Conservation (phyloP, 2,888 invertebrate genomes). For the Poecilus cupreus region DNA sequence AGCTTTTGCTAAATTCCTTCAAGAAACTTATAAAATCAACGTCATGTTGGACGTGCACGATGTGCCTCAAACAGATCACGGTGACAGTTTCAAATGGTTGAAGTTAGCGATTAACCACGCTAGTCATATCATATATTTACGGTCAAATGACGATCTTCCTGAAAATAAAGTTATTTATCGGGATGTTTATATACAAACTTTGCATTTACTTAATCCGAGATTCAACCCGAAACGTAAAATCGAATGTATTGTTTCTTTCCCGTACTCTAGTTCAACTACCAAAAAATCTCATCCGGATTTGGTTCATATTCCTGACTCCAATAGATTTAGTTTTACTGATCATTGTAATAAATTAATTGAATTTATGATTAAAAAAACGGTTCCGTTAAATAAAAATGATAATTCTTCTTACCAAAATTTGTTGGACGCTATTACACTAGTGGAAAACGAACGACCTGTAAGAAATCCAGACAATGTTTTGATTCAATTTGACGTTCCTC, state of each 20-base stretch:
- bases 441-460: not conserved
- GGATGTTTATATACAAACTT: slow-evolving; percentile 5
- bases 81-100: slow-evolving; percentile 31
- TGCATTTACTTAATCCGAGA: not conserved
- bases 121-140: slow-evolving; percentile 40
- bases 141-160: not conserved
- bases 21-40: not conserved
- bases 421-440: not conserved
- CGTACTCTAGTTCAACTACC: slow-evolving; percentile 2
- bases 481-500: not conserved
- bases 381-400: not conserved
- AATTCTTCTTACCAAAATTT: not conserved
- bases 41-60: slow-evolving; percentile 27
- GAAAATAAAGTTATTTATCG: not conserved
- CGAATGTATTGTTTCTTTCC: slow-evolving; percentile 10
- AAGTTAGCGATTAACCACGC: slow-evolving; percentile 7
- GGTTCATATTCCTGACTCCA: not conserved
- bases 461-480: not conserved
- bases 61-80: not conserved
- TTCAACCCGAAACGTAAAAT: not conserved
- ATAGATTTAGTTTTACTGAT: not conserved
- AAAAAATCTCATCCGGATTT: not conserved
- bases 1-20: slow-evolving; percentile 4
- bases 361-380: slow-evolving; percentile 20
- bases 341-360: not conserved